Base-by-base conservation (phyloP, 1,140 invertebrate genomes). In the silkworm (Bombyx mori) region DNA sequence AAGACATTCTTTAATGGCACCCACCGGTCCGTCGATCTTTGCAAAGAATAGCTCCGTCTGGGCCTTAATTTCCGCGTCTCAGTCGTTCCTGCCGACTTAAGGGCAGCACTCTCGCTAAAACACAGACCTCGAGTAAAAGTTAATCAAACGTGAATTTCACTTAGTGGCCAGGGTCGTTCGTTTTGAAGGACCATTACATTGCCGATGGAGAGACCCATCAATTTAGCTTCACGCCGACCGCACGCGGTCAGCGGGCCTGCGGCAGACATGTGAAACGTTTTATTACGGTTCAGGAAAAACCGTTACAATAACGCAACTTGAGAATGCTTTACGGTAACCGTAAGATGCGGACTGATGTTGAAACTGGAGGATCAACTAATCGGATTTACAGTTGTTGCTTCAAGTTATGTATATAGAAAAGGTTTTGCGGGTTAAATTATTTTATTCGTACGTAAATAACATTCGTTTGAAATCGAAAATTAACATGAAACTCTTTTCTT, bases 171-270 rank as follows among this genome's bases (percentile, higher is more conserved):
- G 68, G 76, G 69, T 73, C 75, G 75, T 82, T 75, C 70, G 70
- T 81, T 85, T 80, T 82, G 79, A 82, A 82, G 78, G 78, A 70
- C 75, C 82, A 79, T 85, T 85, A 78, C 79, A 79, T 79, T 77
- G 73, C 73, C 75, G 72, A 81, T 77, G 71, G 79, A 82, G 78
- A 75, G 78, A 77, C 75, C 79, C 77, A 85, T 82, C 77, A 85
- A 85, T 85, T 80, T 75, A 71, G 80, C 68, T 76, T 72, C 70
- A 79, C 73, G 78, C 77, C 77, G 72, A 66, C 67, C 73, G 79
- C 75, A 78, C 76, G 73, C 77, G 78, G 74, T 68, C 71, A 68
- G 55, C 62, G 66, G 70, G 59, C 43, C 75, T 82, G 82, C 54
- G 72, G 60, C 65, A 70, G 79, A 85, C 82, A 80, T 82, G 82